Conservation (phyloP, 2,113 vertebrate species). For the Barnardius zonarius region DNA sequence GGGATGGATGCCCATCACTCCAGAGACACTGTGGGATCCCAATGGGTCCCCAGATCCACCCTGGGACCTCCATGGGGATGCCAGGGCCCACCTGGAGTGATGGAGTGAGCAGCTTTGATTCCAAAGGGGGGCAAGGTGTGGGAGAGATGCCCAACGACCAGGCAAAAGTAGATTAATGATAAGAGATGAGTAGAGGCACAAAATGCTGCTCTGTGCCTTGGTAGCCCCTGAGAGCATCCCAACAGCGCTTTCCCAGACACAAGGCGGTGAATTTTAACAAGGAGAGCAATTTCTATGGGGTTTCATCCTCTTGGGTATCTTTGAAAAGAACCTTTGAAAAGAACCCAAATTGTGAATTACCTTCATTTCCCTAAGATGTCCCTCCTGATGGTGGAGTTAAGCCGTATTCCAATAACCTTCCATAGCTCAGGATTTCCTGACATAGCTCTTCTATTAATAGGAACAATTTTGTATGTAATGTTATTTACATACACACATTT, state of each 20-base stretch:
- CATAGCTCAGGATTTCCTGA: not conserved
- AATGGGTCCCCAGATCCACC: accelerated
- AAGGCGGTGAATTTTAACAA: not conserved
- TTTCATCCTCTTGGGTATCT: not conserved
- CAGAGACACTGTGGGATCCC: accelerated
- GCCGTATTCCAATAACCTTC: not conserved
- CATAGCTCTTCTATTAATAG: not conserved
- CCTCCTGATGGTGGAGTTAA: not conserved
- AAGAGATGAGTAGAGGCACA: not conserved
- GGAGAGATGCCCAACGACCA: not conserved
- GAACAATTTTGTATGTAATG: not conserved
- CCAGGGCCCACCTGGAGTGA: accelerated
- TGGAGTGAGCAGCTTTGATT: not conserved
- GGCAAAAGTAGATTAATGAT: not conserved
- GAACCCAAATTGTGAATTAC: not conserved
- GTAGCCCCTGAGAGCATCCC: not conserved
- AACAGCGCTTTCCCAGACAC: not conserved
- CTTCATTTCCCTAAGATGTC: not conserved
- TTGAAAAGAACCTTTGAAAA: not conserved
- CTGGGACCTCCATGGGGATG: not conserved
- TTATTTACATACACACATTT: not conserved
- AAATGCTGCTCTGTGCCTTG: not conserved
- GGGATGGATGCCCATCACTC: accelerated
- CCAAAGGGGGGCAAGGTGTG: not conserved
- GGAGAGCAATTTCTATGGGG: accelerated